Conservation (phyloP, 2,888 invertebrate species). For the Diarsia rubi region DNA sequence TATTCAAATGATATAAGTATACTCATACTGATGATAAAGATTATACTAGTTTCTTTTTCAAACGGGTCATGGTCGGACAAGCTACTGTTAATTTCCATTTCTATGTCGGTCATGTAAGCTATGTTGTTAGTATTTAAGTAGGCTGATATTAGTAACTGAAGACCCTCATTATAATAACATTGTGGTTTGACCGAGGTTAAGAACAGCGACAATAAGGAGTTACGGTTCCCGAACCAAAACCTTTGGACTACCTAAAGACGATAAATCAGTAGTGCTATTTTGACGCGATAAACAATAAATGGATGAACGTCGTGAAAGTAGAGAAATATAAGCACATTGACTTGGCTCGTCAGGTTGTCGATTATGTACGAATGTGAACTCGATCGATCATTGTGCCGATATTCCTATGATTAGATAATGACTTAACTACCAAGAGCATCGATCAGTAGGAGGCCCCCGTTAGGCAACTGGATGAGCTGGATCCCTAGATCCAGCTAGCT, state of each 20-base stretch:
- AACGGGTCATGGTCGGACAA: conserved; percentile 29
- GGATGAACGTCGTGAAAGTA: too few relatives aligned
- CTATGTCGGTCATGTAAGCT: neutral
- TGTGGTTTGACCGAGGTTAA: neutral
- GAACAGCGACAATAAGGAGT: too few relatives aligned
- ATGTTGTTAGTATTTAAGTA: neutral
- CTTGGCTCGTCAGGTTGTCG: too few relatives aligned
- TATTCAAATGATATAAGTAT: conserved; percentile 31
- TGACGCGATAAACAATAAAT: neutral
- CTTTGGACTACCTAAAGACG: neutral
- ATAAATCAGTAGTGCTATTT: neutral
- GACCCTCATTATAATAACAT: neutral
- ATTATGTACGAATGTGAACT: too few relatives aligned
- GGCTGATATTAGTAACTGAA: neutral
- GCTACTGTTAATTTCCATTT: neutral
- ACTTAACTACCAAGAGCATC: too few relatives aligned
- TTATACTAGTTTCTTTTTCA: conserved; percentile 37
- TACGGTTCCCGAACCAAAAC: neutral
- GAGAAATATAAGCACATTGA: too few relatives aligned
- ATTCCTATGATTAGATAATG: too few relatives aligned
- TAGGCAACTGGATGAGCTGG: too few relatives aligned
- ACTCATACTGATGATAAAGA: conserved; percentile 10
- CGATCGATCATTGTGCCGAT: too few relatives aligned
- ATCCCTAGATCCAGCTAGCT: too few relatives aligned
- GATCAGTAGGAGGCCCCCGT: too few relatives aligned